Evolutionary conservation across 2,113 vertebrate species (phyloP), one percentile per base, ranked within the genome.

Genomic region (Hyperopisus bebe): DNA sequence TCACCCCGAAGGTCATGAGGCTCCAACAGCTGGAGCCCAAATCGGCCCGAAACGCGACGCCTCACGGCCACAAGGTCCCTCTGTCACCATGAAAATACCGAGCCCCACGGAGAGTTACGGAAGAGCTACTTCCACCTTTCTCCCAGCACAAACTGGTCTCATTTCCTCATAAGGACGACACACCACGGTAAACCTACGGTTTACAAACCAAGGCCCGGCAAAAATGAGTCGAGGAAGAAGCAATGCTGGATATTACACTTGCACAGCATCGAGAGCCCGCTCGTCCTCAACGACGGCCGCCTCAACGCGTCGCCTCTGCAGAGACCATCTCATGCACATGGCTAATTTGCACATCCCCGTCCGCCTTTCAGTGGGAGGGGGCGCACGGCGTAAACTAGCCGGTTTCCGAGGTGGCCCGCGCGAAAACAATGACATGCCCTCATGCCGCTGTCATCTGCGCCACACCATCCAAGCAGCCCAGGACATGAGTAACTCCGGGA

Each of bases 181-280:
- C 31, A 77, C 70, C 70, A 11, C n/a, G n/a, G 24, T 62, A 84
- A 47, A 74, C 89, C 89, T 90, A 89, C 90, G 91, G 55, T 42
- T 88, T 91, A 87, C 92, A 90, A 15, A 31, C 90, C 85, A 80
- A 86, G 24, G 39, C 91, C 93, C 21, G 89, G 70, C 89, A 84
- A 92, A 89, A 90, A 86, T 44, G 48, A 70, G 88, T 89, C 70
- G 62, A 46, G 90, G 90, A 92, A 86, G 53, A 66, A 88, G 91
- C 92, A 91, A 92, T 27, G 85, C 10, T 55, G 88, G 85, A 90
- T 92, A 90, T 92, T 88, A 91, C 93, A 95, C 94, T 93, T 94
- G 92, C 92, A 92, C 91, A 92, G 90, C 91, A 93, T 94, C 93
- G 94, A 94, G 93, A 94, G 91, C 92, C 92, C 58, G 77, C 91